These are phyloP conservation scores for Poecile montanus DNA, from an alignment of 2,797 vertebrate genomes.

Conservation along the genomic window DNA sequence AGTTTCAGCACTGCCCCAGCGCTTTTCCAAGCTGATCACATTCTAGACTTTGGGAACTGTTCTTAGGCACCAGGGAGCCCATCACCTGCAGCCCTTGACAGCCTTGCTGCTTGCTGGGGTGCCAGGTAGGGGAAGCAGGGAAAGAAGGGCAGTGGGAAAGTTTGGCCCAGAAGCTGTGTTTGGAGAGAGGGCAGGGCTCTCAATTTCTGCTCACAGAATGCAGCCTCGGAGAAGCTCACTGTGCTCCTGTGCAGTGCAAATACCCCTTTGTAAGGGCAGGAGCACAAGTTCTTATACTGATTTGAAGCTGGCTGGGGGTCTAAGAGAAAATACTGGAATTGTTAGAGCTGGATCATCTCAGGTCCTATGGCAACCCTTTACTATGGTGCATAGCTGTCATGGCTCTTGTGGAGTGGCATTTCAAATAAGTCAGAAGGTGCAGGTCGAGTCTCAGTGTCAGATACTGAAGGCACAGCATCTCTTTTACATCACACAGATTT, in stretches of 20 bases:
- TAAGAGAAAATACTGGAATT: not conserved
- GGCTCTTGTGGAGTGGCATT: not conserved
- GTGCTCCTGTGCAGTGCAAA: not conserved
- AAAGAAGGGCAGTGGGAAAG: not conserved
- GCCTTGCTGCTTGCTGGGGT: not conserved
- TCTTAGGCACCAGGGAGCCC: not conserved
- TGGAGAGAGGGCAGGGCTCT: not conserved
- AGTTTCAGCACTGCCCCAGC: not conserved
- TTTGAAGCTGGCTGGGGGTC: not conserved
- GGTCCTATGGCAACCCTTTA: not conserved
- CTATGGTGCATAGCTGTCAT: accelerated
- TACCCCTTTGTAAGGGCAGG: not conserved
- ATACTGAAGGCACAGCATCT: not conserved
- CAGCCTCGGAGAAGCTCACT: not conserved
- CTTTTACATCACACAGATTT: not conserved
- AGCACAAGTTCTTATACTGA: not conserved
- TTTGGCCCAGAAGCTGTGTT: not conserved
- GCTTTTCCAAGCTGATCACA: not conserved
- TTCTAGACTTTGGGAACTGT: not conserved
- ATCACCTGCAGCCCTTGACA: not conserved
- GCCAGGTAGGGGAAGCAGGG: not conserved
- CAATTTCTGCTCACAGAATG: not conserved
- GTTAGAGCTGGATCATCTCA: not conserved
- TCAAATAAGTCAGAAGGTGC: not conserved
- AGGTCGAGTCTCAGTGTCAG: not conserved